Conservation (phyloP, 2,113 vertebrate species). For the Malurus alboscapulatus region DNA sequence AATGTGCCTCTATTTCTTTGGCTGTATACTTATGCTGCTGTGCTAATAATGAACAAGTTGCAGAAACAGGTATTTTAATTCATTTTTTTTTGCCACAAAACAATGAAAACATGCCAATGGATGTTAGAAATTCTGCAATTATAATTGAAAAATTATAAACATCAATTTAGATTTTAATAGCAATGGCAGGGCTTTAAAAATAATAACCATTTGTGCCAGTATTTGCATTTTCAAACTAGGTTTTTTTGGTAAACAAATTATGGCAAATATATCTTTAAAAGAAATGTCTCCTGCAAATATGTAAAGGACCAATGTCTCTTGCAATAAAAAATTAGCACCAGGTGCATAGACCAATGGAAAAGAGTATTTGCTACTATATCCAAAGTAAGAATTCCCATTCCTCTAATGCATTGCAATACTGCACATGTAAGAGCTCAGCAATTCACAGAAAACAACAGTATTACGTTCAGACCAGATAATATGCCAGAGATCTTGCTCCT, state of each 20-base stretch:
- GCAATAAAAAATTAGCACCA: background rate
- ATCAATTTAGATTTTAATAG: background rate
- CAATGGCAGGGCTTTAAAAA: background rate
- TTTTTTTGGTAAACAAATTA: background rate
- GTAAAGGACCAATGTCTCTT: background rate
- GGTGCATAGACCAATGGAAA: background rate
- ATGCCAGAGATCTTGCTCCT: background rate
- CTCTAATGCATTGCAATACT: background rate
- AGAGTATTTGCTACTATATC: background rate
- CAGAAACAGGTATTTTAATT: background rate
- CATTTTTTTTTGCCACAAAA: background rate
- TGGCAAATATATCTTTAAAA: background rate
- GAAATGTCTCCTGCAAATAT: background rate
- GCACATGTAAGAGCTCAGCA: background rate
- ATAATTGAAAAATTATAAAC: background rate
- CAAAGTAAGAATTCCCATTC: background rate
- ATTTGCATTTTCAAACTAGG: background rate
- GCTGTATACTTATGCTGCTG: background rate
- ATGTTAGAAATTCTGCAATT: background rate
- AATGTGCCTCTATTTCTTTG: background rate
- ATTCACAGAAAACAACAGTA: background rate
- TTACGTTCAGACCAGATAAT: background rate
- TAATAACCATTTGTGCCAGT: background rate
- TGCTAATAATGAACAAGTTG: background rate
- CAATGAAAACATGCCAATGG: background rate